Evolutionary conservation across 2,113 vertebrate species (phyloP), one percentile per base, ranked within the genome.

Genomic region (Eupsittula cactorum): DNA sequence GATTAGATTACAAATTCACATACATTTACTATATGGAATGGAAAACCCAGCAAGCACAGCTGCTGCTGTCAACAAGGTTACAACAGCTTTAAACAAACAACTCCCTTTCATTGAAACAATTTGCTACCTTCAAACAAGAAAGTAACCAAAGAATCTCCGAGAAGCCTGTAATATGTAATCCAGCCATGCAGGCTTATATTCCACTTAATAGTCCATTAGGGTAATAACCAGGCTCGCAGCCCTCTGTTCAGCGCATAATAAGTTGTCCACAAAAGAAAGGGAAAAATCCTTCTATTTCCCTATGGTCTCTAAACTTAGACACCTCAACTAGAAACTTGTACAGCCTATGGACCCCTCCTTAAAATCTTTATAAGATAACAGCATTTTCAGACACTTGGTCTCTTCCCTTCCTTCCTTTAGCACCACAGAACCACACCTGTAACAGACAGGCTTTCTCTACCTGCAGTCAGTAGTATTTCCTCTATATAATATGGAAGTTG

Each of bases 171-270:
- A 82, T 17, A 86, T 3, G 57, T 76, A 94, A 95, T 69, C 49
- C 81, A 85, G 63, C 70, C 86, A 87, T 23, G 74, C 18, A 82
- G 96, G 83, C 7, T 96, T 96, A 76, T 73, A 67, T 94, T 82
- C 81, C 95, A 97, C 93, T 95, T 96, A 95, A 76, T 92, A 96
- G 91, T 96, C 95, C 96, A 97, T 97, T 96, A 96, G 67, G 77
- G 57, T 63, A 92, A 70, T 29, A 84, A 44, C 19, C 44, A 82
- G 31, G 20, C 74, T 91, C 59, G 28, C 14, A 85, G 65, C 44
- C 29, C 52, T 49, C 76, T 84, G 57, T 69, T 71, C 70, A 39
- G 37, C 15, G 77, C 67, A 81, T 63, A 94, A 88, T 73, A 59
- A 91, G 59, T 53, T 62, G 62, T 52, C 49, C 31, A 62, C 3